Evolutionary conservation across 2,797 vertebrate genomes (phyloP).

Genomic region (Coregonus suidteri): DNA sequence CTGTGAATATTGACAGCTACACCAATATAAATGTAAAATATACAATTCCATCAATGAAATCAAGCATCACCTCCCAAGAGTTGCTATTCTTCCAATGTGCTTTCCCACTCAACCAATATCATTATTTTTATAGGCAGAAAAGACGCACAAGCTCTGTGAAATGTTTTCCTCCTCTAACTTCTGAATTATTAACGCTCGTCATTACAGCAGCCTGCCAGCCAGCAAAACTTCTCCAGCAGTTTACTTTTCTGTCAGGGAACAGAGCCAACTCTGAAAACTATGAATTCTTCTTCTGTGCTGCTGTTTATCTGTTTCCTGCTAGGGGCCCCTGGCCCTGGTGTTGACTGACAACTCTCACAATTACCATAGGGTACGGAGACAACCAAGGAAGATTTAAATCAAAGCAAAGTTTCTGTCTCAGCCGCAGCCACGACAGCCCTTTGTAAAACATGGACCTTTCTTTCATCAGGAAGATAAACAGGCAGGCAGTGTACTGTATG

Average conservation of each 20-base stretch:
- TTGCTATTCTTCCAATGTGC: not conserved
- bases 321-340: not conserved
- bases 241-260: slow-evolving; percentile 2
- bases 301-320: not conserved
- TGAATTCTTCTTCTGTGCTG: not conserved
- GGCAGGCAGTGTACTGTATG: not conserved
- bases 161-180: not conserved
- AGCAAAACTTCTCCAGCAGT: slow-evolving; percentile 5
- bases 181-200: not conserved
- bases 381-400: slow-evolving; percentile 27
- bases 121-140: slow-evolving; percentile 2
- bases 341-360: slow-evolving; percentile 26
- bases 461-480: slow-evolving; percentile 43
- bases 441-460: not conserved
- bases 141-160: not conserved
- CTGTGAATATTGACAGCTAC: not conserved
- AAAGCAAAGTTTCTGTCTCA: slow-evolving; percentile 19
- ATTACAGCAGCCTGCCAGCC: slow-evolving; percentile 4
- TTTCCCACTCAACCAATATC: not conserved
- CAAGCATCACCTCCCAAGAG: not conserved
- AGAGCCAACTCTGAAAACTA: not conserved
- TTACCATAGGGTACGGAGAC: slow-evolving; percentile 18
- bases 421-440: not conserved
- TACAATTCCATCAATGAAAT: not conserved
- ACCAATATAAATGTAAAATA: not conserved